phyloP scores from a whole-genome alignment of 2,113 vertebrate species.

The Pseudopodoces humilis region DNA sequence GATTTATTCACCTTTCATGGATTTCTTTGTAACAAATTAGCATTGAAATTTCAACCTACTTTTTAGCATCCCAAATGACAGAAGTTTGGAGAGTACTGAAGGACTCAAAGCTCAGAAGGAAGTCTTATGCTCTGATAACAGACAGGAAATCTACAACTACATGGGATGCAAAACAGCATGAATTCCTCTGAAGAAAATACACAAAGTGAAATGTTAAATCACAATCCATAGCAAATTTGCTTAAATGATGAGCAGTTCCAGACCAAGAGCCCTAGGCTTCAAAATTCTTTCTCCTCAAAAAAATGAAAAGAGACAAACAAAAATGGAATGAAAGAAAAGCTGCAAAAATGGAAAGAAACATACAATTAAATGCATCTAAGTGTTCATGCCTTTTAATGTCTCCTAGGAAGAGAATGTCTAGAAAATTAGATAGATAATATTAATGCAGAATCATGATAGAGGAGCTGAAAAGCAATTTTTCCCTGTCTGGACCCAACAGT shows the following conservation, averaged over 20 bases:
- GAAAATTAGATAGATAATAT: background rate
- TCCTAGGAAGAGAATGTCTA: background rate
- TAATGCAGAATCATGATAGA: background rate
- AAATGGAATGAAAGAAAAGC: background rate
- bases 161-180: background rate
- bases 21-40: conserved; percentile 27
- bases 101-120: background rate
- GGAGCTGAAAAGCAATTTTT: background rate
- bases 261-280: conserved; percentile 1
- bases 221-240: background rate
- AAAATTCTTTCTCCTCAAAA: background rate
- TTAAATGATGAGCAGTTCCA: conserved; percentile 15
- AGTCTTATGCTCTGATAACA: background rate
- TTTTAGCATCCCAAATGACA: background rate
- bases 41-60: conserved; percentile 1
- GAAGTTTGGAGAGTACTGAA: background rate
- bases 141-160: background rate
- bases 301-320: background rate
- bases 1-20: conserved; percentile 28
- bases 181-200: background rate
- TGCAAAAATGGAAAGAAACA: background rate
- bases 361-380: background rate
- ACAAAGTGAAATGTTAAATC: background rate
- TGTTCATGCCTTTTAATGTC: background rate
- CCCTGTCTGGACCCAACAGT: background rate